These are phyloP conservation scores for Anser cygnoides DNA, from an alignment of 2,113 vertebrate genomes.

Conservation along the genomic window DNA sequence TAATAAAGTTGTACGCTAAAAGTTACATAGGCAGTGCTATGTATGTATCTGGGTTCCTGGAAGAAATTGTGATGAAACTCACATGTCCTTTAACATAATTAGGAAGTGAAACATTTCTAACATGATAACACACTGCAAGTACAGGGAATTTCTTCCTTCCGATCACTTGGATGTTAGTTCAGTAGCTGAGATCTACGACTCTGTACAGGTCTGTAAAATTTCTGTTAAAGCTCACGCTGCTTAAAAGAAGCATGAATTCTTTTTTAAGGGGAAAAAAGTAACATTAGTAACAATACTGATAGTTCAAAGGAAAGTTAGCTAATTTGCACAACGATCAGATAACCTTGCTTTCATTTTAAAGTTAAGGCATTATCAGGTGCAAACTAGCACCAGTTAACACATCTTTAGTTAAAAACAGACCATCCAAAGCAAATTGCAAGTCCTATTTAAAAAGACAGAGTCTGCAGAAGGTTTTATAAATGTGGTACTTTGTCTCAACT, in stretches of 20 bases:
- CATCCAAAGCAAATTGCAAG: slow-evolving; percentile 62
- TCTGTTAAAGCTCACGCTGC: slow-evolving; percentile 15
- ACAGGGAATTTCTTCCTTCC: slow-evolving; percentile 19
- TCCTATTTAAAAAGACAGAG: slow-evolving; percentile 59
- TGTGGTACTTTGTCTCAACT: slow-evolving; percentile 70
- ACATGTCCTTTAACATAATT: neutral
- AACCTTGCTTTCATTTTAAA: slow-evolving; percentile 66
- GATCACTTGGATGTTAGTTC: neutral
- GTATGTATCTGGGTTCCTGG: neutral
- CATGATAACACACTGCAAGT: slow-evolving; percentile 41
- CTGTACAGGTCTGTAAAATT: slow-evolving; percentile 50
- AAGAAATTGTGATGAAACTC: slow-evolving; percentile 45
- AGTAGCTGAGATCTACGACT: slow-evolving; percentile 60
- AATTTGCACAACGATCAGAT: slow-evolving; percentile 68
- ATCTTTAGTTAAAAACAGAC: slow-evolving; percentile 67
- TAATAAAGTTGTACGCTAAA: slow-evolving; percentile 13
- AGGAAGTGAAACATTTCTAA: slow-evolving; percentile 29
- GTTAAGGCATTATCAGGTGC: slow-evolving; percentile 73
- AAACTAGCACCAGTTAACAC: slow-evolving; percentile 55
- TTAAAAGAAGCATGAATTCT: neutral
- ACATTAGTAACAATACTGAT: slow-evolving; percentile 59
- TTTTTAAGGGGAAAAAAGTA: slow-evolving; percentile 39
- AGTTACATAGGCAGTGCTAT: slow-evolving; percentile 46
- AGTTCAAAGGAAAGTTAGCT: slow-evolving; percentile 60
- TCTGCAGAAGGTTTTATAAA: slow-evolving; percentile 64